Conservation (phyloP, 2,888 invertebrate species). For the Brachynemurus nebulosus region DNA sequence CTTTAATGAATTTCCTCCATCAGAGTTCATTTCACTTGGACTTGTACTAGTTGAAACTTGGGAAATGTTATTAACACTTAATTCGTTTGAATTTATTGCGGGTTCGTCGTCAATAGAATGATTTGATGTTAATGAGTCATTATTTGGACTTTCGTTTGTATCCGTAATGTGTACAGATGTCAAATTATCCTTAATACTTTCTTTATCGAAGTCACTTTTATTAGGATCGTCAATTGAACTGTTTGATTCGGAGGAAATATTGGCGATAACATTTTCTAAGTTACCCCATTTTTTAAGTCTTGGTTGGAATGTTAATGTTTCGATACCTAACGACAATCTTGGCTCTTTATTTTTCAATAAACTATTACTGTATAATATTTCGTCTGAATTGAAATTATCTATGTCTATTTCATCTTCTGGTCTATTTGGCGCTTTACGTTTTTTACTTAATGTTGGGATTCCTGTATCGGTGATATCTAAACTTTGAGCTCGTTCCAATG, state of each 20-base stretch:
- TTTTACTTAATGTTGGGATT: conserved; percentile 32
- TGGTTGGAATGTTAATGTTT: conserved; percentile 49
- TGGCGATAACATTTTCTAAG: conserved; percentile 52
- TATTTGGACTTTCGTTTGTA: conserved; percentile 1
- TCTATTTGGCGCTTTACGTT: conserved; percentile 49
- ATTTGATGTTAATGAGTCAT: neutral
- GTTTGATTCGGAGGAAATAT: neutral
- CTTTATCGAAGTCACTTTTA: neutral
- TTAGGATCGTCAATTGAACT: conserved; percentile 7
- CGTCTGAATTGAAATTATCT: conserved; percentile 28
- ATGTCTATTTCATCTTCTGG: conserved; percentile 32
- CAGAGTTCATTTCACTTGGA: neutral
- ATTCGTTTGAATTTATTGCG: neutral
- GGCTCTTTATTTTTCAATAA: conserved; percentile 42
- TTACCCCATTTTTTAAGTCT: conserved; percentile 64
- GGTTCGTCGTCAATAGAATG: neutral
- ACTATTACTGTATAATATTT: conserved; percentile 30
- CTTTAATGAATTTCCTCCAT: neutral
- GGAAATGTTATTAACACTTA: neutral
- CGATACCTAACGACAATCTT: conserved; percentile 43
- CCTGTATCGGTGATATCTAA: conserved; percentile 52
- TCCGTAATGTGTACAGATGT: neutral
- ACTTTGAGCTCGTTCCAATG: conserved; percentile 65
- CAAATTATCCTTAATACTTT: neutral
- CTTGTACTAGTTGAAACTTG: neutral